Conservation (phyloP, 2,113 vertebrate species). For the Channa argus region DNA sequence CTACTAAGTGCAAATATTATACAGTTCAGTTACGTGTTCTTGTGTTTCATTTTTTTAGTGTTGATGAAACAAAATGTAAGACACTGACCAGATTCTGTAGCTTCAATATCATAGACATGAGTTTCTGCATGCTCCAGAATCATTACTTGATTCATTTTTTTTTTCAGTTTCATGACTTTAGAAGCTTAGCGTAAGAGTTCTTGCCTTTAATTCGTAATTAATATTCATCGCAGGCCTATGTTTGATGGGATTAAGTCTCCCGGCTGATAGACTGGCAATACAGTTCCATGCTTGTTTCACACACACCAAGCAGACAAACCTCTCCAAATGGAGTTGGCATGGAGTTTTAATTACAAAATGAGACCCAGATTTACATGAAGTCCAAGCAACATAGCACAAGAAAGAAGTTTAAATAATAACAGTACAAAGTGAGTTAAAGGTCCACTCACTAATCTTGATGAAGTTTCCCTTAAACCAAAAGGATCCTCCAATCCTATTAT, state of each 20-base stretch:
- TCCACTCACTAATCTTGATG: not conserved
- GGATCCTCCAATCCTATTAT: not conserved
- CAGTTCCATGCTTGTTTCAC: conserved; percentile 36
- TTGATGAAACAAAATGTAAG: conserved; percentile 18
- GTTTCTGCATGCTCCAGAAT: conserved; percentile 18
- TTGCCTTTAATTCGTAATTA: conserved; percentile 64
- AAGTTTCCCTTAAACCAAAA: not conserved
- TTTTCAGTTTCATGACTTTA: conserved; percentile 31
- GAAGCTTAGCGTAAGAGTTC: conserved; percentile 42
- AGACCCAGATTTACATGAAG: conserved; percentile 45
- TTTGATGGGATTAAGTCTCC: conserved; percentile 68
- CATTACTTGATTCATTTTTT: conserved; percentile 45
- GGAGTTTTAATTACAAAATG: conserved; percentile 62
- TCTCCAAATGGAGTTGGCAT: conserved; percentile 38
- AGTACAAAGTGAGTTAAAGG: conserved; percentile 34
- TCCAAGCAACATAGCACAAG: conserved; percentile 8
- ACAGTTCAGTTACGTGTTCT: too few relatives aligned
- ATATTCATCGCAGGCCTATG: conserved; percentile 68
- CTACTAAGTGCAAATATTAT: too few relatives aligned
- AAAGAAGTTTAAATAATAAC: conserved; percentile 20
- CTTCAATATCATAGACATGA: not conserved
- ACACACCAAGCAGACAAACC: conserved; percentile 71
- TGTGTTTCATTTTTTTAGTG: not conserved
- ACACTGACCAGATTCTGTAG: not conserved
- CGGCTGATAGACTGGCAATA: conserved; percentile 53